These are phyloP conservation scores for Drosophila colorata DNA, from an alignment of 2,888 invertebrate species.

Conservation along the genomic window DNA sequence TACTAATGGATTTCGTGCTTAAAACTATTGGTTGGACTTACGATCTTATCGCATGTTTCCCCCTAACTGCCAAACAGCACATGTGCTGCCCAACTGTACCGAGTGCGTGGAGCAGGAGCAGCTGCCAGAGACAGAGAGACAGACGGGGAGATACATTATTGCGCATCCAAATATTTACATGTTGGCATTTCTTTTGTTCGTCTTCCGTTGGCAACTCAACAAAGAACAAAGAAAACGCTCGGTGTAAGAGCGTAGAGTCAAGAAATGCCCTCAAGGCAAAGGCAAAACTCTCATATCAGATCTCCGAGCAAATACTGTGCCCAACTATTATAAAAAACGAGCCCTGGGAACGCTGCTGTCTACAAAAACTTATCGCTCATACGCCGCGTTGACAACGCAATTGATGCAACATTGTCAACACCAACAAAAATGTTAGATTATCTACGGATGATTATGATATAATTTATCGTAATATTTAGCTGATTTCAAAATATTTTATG, in stretches of 20 bases:
- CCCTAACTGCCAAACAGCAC: conserved; percentile 1
- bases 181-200: conserved; percentile 50
- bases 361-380: conserved; percentile 31
- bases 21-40: conserved; percentile 10
- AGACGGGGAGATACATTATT: conserved; percentile 11
- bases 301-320: background rate
- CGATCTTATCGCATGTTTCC: conserved; percentile 37
- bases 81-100: conserved; percentile 57
- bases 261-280: conserved; percentile 22
- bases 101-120: conserved; percentile 3
- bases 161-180: conserved; percentile 56
- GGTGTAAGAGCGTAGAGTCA: conserved; percentile 11
- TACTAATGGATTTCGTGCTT: conserved; percentile 37
- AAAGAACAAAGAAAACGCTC: conserved; percentile 50
- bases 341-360: conserved; percentile 1
- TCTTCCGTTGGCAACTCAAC: conserved; percentile 25
- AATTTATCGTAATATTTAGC: conserved; percentile 6
- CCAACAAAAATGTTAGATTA: conserved; percentile 1
- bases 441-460: conserved; percentile 15
- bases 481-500: conserved; percentile 14
- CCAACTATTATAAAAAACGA: conserved; percentile 1
- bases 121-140: too few relatives aligned
- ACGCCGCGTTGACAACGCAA: conserved; percentile 24
- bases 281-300: conserved; percentile 12
- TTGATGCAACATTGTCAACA: background rate